Base-by-base conservation (phyloP, 2,888 invertebrate genomes). In the Chloromyia formosa region DNA sequence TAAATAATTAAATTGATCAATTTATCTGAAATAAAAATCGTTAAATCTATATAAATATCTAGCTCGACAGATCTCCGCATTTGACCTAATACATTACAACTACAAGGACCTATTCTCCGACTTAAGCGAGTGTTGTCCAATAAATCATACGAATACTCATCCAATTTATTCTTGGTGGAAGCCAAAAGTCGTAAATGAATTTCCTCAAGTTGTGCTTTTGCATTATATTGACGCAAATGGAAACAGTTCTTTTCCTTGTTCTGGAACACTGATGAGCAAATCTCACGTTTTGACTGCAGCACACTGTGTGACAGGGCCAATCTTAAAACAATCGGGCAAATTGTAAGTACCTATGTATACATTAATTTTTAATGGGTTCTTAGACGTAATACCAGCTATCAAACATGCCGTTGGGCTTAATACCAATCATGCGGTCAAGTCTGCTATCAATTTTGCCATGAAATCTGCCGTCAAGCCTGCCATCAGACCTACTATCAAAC, bases 281-380 rank as follows among this genome's bases (percentile, higher is more conserved):
- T 85, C 89, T 7, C 90, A 89, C 75, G 84, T 90, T 0, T 74
- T 90, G 74, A 90, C 90, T 0, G 90, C 90, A 0, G 90, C 89
- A 0, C 90, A 91, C 79, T 91, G 91, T 78, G 85, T 90, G 1
- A 84, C 82, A 0, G 89, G 88, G n/a, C 86, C 84, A 4, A 86
- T 89, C 12, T 84, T 86, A 76, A 81, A 77, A 2, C 84, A 85
- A 79, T 86, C 88, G 61, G 90, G 89, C 74, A 83, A 81, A 80
- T 79, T 90, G 90, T 90, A 83, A 88, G 89, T 35, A 35, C 7
- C 27, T 35, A 35, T n/a, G n/a, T n/a, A n/a, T n/a, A n/a, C n/a
- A n/a, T n/a, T n/a, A n/a, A n/a, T n/a, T n/a, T n/a, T n/a, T n/a
- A n/a, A n/a, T n/a, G n/a, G n/a, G n/a, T n/a, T n/a, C n/a, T n/a